phyloP scores from a whole-genome alignment of 2,888 invertebrate genomes.

The Petrophora chlorosata region DNA sequence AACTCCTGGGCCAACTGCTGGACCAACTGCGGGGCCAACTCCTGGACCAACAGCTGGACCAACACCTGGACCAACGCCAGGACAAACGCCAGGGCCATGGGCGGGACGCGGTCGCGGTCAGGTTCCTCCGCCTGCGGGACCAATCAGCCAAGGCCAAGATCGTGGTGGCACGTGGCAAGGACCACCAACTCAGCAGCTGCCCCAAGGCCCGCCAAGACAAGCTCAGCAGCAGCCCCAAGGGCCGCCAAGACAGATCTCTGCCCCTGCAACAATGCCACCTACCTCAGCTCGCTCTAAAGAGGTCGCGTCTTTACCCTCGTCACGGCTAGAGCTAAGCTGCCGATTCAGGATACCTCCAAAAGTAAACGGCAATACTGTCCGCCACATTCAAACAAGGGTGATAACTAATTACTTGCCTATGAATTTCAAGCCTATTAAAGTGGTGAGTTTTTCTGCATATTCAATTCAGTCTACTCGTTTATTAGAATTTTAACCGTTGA shows the following conservation, averaged over 20 bases:
- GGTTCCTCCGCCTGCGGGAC: not conserved
- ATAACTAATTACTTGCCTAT: constrained; percentile 87
- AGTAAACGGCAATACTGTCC: constrained; percentile 61
- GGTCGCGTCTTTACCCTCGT: not conserved
- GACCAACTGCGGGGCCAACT: not conserved
- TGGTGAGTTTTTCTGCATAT: constrained; percentile 58
- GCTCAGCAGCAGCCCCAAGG: not conserved
- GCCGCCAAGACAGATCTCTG: not conserved
- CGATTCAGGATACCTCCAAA: constrained; percentile 59
- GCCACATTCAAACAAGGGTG: constrained; percentile 55
- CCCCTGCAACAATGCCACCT: not conserved
- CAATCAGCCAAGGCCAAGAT: not conserved
- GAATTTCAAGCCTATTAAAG: constrained; percentile 68
- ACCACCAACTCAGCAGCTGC: not conserved
- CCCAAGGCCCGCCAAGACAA: not conserved
- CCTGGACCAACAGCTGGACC: not conserved
- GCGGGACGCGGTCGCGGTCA: not conserved
- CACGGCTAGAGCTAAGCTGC: constrained; percentile 31
- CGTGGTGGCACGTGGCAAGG: too few relatives aligned
- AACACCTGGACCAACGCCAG: not conserved
- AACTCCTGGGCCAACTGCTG: not conserved
- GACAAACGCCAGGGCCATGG: not conserved
- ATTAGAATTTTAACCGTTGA: not conserved
- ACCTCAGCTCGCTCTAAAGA: not conserved
- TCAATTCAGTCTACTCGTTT: not conserved